Conservation (phyloP, 2,113 vertebrate genomes). For the Semnopithecus entellus region DNA sequence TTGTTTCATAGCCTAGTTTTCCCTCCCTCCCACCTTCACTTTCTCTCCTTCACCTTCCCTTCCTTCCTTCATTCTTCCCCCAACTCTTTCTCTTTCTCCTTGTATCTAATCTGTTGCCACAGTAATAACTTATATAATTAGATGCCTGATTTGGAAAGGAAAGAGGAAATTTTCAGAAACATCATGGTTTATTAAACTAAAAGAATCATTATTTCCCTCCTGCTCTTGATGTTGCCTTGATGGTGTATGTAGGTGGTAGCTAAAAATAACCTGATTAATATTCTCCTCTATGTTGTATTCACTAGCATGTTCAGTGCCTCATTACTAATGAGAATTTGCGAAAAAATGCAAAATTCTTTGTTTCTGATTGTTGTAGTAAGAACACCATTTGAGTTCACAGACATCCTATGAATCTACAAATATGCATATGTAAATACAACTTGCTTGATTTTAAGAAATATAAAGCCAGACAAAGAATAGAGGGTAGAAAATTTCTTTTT, state of each 20-base stretch:
- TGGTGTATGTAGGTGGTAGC: conserved; percentile 66
- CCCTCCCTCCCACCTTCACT: not conserved
- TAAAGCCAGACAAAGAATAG: conserved; percentile 36
- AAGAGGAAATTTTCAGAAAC: conserved; percentile 51
- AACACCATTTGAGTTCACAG: conserved; percentile 63
- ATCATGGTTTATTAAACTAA: conserved; percentile 72
- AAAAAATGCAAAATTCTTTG: conserved; percentile 63
- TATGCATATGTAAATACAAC: conserved; percentile 40
- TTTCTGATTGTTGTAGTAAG: conserved; percentile 65
- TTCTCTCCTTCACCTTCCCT: not conserved
- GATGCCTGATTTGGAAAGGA: conserved; percentile 56
- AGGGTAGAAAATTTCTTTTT: conserved; percentile 1
- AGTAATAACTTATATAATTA: conserved; percentile 73
- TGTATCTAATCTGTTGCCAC: conserved; percentile 39
- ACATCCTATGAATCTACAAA: conserved; percentile 54
- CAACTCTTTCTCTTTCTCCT: not conserved
- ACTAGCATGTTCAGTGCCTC: conserved; percentile 66
- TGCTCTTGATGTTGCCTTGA: conserved; percentile 65
- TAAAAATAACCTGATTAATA: conserved; percentile 76
- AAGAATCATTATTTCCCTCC: conserved; percentile 63
- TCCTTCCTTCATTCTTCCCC: no score
- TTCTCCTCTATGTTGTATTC: conserved; percentile 64
- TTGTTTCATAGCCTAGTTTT: not conserved
- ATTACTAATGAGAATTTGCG: conserved; percentile 71
- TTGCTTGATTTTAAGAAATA: conserved; percentile 36